These are phyloP conservation scores for Macroramphosus scolopax DNA, from an alignment of 2,797 vertebrate genomes.

Conservation along the genomic window DNA sequence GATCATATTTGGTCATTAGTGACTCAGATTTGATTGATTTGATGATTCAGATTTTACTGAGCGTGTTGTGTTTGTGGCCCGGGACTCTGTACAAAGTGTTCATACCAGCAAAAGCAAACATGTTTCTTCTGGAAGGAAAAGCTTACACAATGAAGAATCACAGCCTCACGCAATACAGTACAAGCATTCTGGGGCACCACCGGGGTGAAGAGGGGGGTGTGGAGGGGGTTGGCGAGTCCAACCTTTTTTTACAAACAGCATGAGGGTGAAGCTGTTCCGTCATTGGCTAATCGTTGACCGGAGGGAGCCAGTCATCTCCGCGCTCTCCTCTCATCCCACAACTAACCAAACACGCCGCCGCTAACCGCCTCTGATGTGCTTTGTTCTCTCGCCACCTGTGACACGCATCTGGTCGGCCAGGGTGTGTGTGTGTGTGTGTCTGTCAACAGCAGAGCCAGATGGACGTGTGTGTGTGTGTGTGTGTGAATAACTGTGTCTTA, in stretches of 20 bases:
- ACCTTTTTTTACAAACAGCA: constrained; percentile 51
- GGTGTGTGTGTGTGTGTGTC: constrained; percentile 40
- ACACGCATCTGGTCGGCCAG: constrained; percentile 66
- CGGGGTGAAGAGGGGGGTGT: constrained; percentile 25
- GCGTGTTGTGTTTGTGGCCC: constrained; percentile 55
- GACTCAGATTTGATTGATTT: constrained; percentile 22
- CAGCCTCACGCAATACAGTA: constrained; percentile 67
- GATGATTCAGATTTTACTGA: constrained; percentile 65
- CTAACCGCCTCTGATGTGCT: too few species aligned
- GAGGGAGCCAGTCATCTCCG: constrained; percentile 58
- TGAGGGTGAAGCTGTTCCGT: constrained; percentile 42
- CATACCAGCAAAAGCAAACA: constrained; percentile 78
- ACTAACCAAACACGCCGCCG: constrained; percentile 63
- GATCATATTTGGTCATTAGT: too few species aligned
- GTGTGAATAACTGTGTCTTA: constrained; percentile 61
- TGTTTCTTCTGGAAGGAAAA: constrained; percentile 63
- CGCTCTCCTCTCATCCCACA: constrained; percentile 60
- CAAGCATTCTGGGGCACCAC: constrained; percentile 68
- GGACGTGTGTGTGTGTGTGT: too few species aligned
- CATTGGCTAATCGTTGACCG: constrained; percentile 61
- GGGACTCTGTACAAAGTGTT: constrained; percentile 77
- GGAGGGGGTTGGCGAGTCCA: constrained; percentile 18
- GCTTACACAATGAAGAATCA: constrained; percentile 74
- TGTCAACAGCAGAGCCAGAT: constrained; percentile 65
- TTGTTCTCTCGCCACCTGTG: too few species aligned